These are phyloP conservation scores for Callimorpha dominula DNA, from an alignment of 2,888 invertebrate species.

Conservation along the genomic window DNA sequence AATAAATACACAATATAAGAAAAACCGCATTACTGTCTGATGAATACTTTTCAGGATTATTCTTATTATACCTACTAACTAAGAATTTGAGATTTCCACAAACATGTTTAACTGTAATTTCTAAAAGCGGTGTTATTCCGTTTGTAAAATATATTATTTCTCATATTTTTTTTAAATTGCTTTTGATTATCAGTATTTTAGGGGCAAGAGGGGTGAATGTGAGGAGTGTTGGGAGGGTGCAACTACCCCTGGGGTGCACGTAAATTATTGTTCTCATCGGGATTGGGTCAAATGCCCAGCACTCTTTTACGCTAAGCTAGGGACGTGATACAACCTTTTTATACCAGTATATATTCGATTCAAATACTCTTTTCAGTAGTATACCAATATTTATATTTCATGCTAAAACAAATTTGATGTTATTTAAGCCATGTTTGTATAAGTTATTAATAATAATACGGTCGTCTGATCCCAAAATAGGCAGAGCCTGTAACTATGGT, in stretches of 20 bases:
- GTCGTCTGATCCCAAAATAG: too few relatives aligned
- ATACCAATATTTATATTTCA: neutral
- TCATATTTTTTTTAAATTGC: neutral
- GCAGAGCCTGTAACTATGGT: too few relatives aligned
- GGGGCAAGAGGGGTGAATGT: slow-evolving; percentile 6
- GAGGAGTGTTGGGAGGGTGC: slow-evolving; percentile 21
- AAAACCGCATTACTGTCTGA: too few relatives aligned
- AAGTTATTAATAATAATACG: neutral
- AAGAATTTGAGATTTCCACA: too few relatives aligned
- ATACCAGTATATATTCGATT: slow-evolving; percentile 29
- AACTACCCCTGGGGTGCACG: slow-evolving; percentile 50
- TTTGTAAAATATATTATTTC: too few relatives aligned
- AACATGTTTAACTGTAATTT: too few relatives aligned
- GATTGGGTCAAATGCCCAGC: slow-evolving; percentile 62
- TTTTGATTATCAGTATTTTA: neutral
- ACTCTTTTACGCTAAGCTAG: slow-evolving; percentile 58
- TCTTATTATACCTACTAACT: too few relatives aligned
- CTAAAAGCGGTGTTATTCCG: too few relatives aligned
- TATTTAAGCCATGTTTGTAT: neutral
- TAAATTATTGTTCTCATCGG: slow-evolving; percentile 69
- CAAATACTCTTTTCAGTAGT: neutral
- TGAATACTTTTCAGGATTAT: too few relatives aligned
- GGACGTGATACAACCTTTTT: slow-evolving; percentile 37
- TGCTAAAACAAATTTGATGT: neutral
- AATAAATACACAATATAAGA: too few relatives aligned